A percentile compares a stretch with the other conserved stretches of the same genome.
Conservation (phyloP, 2,113 vertebrate genomes). For the Oryctolagus cuniculus region DNA sequence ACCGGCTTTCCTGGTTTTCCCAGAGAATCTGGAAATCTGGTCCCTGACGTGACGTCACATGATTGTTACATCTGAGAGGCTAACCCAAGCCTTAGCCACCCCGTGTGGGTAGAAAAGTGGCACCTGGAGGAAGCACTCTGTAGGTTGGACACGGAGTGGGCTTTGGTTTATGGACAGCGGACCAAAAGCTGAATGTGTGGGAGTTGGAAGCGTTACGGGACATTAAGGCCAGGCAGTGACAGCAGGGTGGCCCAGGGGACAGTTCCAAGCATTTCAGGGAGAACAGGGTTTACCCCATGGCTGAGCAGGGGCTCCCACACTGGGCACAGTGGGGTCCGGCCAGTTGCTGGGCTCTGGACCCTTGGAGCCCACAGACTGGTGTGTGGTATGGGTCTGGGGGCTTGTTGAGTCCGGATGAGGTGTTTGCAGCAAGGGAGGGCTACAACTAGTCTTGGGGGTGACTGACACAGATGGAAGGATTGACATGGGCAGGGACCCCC, state of each 20-base stretch:
- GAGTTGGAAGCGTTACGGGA: not conserved
- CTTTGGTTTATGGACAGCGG: not conserved
- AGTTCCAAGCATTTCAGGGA: not conserved
- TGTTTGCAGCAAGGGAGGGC: not conserved
- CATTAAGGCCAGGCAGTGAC: not conserved
- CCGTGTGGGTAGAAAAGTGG: not conserved
- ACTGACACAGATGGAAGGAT: fast-evolving
- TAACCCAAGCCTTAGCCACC: not conserved
- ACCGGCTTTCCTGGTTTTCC: not conserved
- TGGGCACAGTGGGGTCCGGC: not conserved
- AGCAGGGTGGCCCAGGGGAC: not conserved
- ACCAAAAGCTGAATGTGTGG: not conserved
- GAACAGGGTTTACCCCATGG: not conserved
- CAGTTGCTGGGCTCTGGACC: too few species aligned
- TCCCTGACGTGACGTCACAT: not conserved
- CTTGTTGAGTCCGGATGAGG: not conserved
- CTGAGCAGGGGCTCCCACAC: not conserved
- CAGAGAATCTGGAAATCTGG: constrained; percentile 11
- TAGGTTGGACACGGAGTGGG: not conserved
- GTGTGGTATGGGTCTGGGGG: not conserved
- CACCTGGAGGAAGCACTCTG: not conserved
- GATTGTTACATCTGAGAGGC: not conserved
- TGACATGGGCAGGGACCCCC: fast-evolving
- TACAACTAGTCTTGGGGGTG: not conserved
- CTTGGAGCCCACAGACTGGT: not conserved